Percentiles rank a stretch among this genome's conserved stretches.
These are phyloP conservation scores for Rhyacophila brunnea DNA, from an alignment of 1,140 invertebrate genomes.

Conservation along the genomic window DNA sequence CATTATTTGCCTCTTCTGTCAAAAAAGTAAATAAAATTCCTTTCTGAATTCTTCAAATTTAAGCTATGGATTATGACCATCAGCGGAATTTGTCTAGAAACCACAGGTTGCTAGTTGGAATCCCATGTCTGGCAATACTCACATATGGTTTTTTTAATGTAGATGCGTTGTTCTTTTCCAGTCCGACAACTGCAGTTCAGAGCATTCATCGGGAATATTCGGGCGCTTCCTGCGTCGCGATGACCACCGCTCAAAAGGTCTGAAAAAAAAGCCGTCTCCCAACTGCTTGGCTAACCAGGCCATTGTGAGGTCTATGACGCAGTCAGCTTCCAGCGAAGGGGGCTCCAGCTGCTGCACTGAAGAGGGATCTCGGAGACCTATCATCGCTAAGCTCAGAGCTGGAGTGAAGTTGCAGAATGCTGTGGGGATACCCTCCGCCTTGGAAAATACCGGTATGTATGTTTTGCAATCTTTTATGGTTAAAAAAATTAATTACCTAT, in stretches of 20 bases:
- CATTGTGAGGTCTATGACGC: constrained; percentile 8
- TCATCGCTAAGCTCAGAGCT: constrained; percentile 69
- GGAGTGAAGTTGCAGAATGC: constrained; percentile 67
- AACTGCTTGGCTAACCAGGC: constrained; percentile 2
- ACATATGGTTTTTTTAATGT: too few species aligned
- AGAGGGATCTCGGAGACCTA: constrained; percentile 46
- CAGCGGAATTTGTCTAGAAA: too few species aligned
- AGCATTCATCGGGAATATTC: constrained; percentile 68
- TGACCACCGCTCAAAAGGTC: constrained; percentile 35
- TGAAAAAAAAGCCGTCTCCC: constrained; percentile 21
- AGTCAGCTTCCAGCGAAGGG: constrained; percentile 47
- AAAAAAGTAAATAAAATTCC: too few species aligned
- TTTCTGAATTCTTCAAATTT: too few species aligned
- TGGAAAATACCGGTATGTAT: constrained; percentile 65
- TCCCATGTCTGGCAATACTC: too few species aligned
- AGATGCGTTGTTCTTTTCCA: constrained; percentile 50
- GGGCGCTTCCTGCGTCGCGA: constrained; percentile 67
- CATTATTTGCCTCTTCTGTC: too few species aligned
- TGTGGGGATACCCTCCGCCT: constrained; percentile 45
- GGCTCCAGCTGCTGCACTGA: constrained; percentile 38
- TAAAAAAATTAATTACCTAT: neutral
- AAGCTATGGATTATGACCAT: too few species aligned
- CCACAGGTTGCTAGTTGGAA: too few species aligned
- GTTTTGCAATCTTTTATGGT: neutral
- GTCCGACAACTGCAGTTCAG: constrained; percentile 74